These are phyloP conservation scores for Pristionchus maxplancki DNA, from an alignment of 2,888 invertebrate species.

Conservation along the genomic window DNA sequence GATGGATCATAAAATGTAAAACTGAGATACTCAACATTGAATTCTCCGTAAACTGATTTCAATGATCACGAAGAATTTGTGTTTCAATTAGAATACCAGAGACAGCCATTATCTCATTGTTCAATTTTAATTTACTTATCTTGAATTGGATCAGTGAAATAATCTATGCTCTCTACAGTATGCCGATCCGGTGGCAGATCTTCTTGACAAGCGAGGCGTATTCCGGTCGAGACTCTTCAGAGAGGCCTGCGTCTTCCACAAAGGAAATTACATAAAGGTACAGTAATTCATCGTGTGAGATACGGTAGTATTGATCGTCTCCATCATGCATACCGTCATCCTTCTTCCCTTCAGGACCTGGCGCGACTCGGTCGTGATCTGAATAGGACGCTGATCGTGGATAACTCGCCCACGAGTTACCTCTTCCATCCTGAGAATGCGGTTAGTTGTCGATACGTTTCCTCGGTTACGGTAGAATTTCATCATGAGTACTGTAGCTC, in stretches of 20 bases:
- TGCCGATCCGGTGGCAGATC: constrained; percentile 99
- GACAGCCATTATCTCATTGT: no score
- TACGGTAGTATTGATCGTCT: not conserved
- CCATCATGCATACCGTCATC: not conserved
- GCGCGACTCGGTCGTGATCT: constrained; percentile 96
- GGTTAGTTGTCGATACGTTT: constrained; percentile 83
- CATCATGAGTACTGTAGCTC: not conserved
- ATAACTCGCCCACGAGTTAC: constrained; percentile 99
- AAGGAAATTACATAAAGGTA: constrained; percentile 97
- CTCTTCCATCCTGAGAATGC: constrained; percentile 99
- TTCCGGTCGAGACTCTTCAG: constrained; percentile 89
- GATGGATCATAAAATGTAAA: no score
- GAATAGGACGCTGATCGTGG: constrained; percentile 96
- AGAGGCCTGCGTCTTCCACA: constrained; percentile 99
- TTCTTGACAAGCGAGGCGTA: constrained; percentile 97
- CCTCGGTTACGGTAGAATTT: constrained; percentile 1
- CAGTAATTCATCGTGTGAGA: not conserved
- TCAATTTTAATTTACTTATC: not conserved
- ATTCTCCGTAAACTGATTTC: no score
- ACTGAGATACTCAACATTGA: no score
- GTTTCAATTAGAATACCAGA: no score
- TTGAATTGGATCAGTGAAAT: not conserved
- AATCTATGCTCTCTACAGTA: constrained; percentile 85
- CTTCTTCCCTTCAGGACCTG: constrained; percentile 84
- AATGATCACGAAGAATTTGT: no score